phyloP scores from a whole-genome alignment of 2,113 vertebrate genomes.

The Gymnobelideus leadbeateri region DNA sequence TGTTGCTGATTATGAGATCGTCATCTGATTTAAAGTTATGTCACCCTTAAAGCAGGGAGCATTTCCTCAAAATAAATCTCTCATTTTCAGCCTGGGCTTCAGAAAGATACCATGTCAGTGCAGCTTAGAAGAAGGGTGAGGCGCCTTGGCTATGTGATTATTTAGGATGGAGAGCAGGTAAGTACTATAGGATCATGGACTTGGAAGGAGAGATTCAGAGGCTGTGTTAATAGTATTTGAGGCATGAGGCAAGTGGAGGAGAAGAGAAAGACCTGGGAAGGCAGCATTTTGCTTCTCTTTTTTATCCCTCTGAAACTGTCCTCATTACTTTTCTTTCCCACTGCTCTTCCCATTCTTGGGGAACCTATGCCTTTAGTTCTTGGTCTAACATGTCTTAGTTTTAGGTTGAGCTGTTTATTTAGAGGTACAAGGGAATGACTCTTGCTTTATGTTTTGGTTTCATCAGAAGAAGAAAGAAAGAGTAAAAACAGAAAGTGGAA shows the following conservation, averaged over 20 bases:
- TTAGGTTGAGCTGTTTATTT: not conserved
- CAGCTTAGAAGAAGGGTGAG: not conserved
- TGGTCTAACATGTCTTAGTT: not conserved
- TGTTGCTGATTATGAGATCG: not conserved
- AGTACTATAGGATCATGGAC: accelerated
- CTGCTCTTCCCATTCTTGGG: not conserved
- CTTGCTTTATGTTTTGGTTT: not conserved
- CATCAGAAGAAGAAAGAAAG: not conserved
- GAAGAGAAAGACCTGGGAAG: not conserved
- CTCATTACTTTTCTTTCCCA: not conserved
- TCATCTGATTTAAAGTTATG: conserved; percentile 26
- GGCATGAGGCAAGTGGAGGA: not conserved
- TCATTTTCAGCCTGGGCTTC: accelerated
- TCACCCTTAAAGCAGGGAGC: not conserved
- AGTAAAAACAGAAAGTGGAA: not conserved
- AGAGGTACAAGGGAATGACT: not conserved
- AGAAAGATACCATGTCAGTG: not conserved
- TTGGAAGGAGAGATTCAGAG: not conserved
- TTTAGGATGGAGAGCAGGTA: not conserved
- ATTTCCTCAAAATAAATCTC: not conserved
- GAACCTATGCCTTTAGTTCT: not conserved
- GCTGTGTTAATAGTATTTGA: not conserved
- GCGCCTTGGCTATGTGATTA: not conserved
- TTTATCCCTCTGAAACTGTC: accelerated
- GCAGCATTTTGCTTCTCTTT: not conserved